Evolutionary conservation across 2,888 invertebrate genomes (phyloP), one percentile per base, ranked within the genome.

Genomic region (Anticlea derivata): DNA sequence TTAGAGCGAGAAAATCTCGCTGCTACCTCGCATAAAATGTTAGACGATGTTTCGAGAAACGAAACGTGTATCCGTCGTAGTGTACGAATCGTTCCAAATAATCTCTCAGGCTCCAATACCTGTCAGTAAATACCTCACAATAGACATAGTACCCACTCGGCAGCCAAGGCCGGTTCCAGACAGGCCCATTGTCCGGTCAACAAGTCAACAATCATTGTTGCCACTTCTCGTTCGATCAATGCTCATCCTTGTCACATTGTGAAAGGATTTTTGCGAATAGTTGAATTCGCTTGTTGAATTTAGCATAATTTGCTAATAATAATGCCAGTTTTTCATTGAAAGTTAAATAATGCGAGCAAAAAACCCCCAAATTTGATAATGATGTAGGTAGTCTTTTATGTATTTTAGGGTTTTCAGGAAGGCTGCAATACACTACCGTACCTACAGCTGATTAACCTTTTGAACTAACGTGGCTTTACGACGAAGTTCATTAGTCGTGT

Each of bases 231-330:
- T 10, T 33, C 13, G 29, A 34, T 49, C 34, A 53, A 48, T 48
- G 44, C 24, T 20, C 34, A 44, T 48, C 39, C 48, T 46, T 50
- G 54, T 49, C 54, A 50, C n/a, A 5, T 49, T 43, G 7, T 31
- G 23, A 26, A 47, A 44, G 23, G 35, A 13, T 31, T 35, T n/a
- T 30, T 3, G 31, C 8, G n/a, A 20, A 43, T 38, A 29, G 10
- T 17, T 11, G 13, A 23, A 12, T 33, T 20, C 12, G 22, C n/a
- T 20, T 24, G 6, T 12, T 20, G 8, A 1, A 30, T 23, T 40
- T 48, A 23, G 22, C 27, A 35, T 34, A 27, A 40, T 35, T 40
- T 26, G 17, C 20, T 24, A 5, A n/a, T n/a, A n/a, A n/a, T n/a
- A n/a, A 17, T 4, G 17, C 2, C 17, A 17, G 17, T 17, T 17